Percentiles rank a stretch among this genome's conserved stretches.
Evolutionary conservation across 2,888 invertebrate species (phyloP).

Genomic region (Malthinus seriepunctatus): DNA sequence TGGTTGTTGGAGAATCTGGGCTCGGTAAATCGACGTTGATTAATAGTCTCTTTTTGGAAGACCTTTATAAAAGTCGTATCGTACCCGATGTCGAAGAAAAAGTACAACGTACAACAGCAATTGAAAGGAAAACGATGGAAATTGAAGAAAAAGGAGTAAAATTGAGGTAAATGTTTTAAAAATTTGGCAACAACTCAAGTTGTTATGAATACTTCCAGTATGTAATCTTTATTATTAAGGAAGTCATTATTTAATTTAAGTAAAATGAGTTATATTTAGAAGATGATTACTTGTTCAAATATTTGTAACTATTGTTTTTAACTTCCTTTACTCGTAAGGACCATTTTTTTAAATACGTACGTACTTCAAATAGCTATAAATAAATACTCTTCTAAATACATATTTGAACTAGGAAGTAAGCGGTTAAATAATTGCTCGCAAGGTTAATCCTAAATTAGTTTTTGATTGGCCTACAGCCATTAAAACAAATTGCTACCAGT

Average conservation of each 20-base stretch:
- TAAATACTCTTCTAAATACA: neutral
- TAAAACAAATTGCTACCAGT: too few relatives aligned
- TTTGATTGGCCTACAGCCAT: too few relatives aligned
- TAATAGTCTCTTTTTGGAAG: conserved; percentile 91
- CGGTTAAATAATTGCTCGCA: too few relatives aligned
- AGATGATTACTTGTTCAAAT: neutral
- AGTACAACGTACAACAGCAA: conserved; percentile 70
- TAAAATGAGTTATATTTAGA: neutral
- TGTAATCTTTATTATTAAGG: neutral
- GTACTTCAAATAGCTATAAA: neutral
- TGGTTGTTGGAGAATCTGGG: conserved; percentile 95
- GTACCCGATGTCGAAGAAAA: conserved; percentile 66
- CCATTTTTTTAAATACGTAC: neutral
- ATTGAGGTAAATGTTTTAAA: conserved; percentile 58
- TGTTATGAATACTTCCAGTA: neutral
- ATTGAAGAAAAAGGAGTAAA: conserved; percentile 94
- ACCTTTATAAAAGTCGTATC: conserved; percentile 86
- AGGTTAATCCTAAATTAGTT: too few relatives aligned
- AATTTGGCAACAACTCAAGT: neutral
- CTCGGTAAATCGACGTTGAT: conserved; percentile 94
- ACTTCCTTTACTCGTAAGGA: neutral
- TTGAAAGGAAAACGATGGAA: conserved; percentile 86
- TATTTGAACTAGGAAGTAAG: too few relatives aligned
- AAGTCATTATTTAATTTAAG: conserved; percentile 1
- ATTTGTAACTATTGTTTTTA: neutral